Conservation (phyloP, 1,140 invertebrate genomes). For the Dendrolimus punctatus region DNA sequence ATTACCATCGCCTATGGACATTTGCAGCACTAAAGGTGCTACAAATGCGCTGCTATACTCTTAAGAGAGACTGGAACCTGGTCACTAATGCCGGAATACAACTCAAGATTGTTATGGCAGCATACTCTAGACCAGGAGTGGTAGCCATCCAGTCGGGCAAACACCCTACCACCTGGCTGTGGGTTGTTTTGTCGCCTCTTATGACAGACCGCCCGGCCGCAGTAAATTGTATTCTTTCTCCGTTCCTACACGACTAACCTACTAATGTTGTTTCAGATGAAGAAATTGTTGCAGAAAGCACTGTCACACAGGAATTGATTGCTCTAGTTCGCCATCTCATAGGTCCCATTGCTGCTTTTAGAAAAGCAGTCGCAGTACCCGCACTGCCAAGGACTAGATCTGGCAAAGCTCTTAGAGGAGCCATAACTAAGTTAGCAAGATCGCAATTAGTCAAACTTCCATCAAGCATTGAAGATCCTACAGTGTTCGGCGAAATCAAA, state of each 20-base stretch:
- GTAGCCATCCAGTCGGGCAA: too few species aligned
- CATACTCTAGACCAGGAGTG: too few species aligned
- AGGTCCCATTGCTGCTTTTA: conserved; percentile 92
- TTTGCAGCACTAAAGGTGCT: too few species aligned
- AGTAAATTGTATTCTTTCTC: too few species aligned
- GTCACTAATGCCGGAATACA: too few species aligned
- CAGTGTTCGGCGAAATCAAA: conserved; percentile 85
- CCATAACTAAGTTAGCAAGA: conserved; percentile 86
- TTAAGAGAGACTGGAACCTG: too few species aligned
- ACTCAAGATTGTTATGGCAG: too few species aligned
- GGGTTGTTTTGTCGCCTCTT: too few species aligned
- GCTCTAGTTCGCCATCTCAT: conserved; percentile 83
- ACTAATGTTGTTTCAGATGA: conserved; percentile 33
- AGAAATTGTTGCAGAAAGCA: conserved; percentile 53
- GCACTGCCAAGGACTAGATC: conserved; percentile 85
- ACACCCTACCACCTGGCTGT: too few species aligned
- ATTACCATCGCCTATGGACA: too few species aligned
- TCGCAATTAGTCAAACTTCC: conserved; percentile 85
- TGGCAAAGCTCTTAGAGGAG: conserved; percentile 90
- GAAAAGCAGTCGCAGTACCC: conserved; percentile 81
- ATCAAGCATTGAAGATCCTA: conserved; percentile 90
- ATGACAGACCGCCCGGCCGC: too few species aligned
- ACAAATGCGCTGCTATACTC: too few species aligned
- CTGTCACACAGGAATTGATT: conserved; percentile 76
- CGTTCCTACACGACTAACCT: not conserved